A percentile compares a stretch with the other conserved stretches of the same genome.
Conservation (phyloP, 2,888 invertebrate genomes). For the Nemotelus pantherinus region DNA sequence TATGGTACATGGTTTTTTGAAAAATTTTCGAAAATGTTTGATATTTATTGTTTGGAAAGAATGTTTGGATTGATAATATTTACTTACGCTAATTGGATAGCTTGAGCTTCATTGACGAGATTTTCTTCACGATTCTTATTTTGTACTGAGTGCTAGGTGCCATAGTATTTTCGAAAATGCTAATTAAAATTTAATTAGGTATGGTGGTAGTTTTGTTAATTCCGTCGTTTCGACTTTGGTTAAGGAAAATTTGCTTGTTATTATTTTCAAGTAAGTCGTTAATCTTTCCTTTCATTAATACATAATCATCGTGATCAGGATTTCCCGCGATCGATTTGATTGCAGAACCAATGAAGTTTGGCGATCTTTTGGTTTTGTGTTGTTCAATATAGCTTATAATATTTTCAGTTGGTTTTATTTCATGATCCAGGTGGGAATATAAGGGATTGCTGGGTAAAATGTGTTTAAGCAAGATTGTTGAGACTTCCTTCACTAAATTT, state of each 20-base stretch:
- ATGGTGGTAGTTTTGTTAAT: background rate
- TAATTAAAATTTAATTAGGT: background rate
- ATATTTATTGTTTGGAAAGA: slow-evolving; percentile 27
- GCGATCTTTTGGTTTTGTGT: background rate
- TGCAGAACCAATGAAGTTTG: no score
- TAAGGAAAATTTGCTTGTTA: background rate
- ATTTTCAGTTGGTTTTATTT: background rate
- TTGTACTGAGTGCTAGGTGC: slow-evolving; percentile 7
- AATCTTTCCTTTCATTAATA: no score
- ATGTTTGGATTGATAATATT: slow-evolving; percentile 7
- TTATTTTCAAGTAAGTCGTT: no score
- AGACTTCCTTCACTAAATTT: background rate
- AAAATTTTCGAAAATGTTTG: slow-evolving; percentile 18
- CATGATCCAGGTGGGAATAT: background rate
- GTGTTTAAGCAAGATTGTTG: background rate
- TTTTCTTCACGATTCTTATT: background rate
- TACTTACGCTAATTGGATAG: background rate
- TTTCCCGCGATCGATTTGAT: no score
- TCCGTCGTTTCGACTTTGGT: background rate
- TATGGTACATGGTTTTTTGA: no score
- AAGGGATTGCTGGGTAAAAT: background rate
- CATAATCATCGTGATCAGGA: no score
- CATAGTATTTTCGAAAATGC: background rate
- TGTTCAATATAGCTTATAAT: background rate
- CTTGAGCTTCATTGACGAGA: background rate